These are phyloP conservation scores for Pseudopodoces humilis DNA, from an alignment of 2,113 vertebrate genomes.

Conservation along the genomic window DNA sequence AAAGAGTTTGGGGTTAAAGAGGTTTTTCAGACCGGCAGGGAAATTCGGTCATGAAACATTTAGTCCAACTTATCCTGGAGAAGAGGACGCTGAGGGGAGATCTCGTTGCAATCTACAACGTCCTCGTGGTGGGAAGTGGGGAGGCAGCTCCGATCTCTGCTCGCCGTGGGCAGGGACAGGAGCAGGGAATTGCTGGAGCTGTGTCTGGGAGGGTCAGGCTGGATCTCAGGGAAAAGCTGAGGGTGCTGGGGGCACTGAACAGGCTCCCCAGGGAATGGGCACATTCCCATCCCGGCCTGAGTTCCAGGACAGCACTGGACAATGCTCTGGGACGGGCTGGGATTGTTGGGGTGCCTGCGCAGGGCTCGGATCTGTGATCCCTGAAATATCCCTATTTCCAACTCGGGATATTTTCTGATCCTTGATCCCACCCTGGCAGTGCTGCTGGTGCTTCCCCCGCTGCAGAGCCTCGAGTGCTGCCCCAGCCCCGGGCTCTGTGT, in stretches of 20 bases:
- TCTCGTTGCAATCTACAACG: rapidly evolving
- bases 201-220: rapidly evolving
- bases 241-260: background rate
- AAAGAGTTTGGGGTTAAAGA: rapidly evolving
- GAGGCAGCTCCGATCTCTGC: rapidly evolving
- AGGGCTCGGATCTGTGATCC: background rate
- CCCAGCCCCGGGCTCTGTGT: background rate
- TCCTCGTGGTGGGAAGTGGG: rapidly evolving
- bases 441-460: rapidly evolving
- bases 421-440: rapidly evolving
- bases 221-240: background rate
- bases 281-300: background rate
- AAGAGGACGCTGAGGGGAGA: background rate
- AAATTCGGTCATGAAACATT: rapidly evolving
- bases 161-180: background rate
- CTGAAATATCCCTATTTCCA: background rate
- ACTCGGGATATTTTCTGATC: rapidly evolving
- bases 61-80: rapidly evolving
- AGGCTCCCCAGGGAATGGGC: background rate
- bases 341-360: background rate
- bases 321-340: rapidly evolving
- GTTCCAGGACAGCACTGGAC: background rate
- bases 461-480: background rate
- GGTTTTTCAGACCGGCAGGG: rapidly evolving
- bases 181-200: background rate